Base-by-base conservation (phyloP, 1,140 invertebrate genomes). In the Drosophila gunungcola region DNA sequence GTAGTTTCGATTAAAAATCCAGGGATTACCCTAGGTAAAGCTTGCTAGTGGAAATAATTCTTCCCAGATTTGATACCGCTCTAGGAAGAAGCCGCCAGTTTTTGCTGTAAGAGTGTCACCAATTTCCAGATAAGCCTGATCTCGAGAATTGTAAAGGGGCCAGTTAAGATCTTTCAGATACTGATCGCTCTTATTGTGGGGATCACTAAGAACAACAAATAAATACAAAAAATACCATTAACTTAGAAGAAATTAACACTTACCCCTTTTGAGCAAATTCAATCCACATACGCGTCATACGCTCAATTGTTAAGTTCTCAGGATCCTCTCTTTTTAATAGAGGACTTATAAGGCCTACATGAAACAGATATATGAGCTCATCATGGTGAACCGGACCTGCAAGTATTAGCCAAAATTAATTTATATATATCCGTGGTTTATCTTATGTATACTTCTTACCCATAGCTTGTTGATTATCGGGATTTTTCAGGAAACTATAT, bases 301-400 rank as follows among this genome's bases (percentile, higher is more conserved):
- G 92, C 62, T 93, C 92, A 11, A 94, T 92, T 4, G 84, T 93
- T 7, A 84, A 79, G 10, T 92, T 89, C 75, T 94, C 94, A 0
- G 93, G 92, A 78, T 94, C 93, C 16, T 65, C 91, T 51, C 73
- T 67, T 38, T 92, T 93, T 4, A 94, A 92, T 9, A 85, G 62
- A 0, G 93, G 92, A 21, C 93, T 88, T 3, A 91, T 6, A 2
- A 84, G 63, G 0, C 91, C 90, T 3, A 93, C 92, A 57, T 93
- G 93, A 67, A 95, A 95, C n/a, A 95, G 58, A 74, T 95, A 95
- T 34, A 95, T 91, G 3, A 95, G 89, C 70, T 95, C 95, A 73
- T 95, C 95, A 61, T 94, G 93, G 76, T 95, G 95, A 3, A 93
- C 93, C 3, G 94, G 93, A 4, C 95, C 95, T 95, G 46, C 0